Conservation (phyloP, 2,797 vertebrate genomes). For the Epinephelus coioides region DNA sequence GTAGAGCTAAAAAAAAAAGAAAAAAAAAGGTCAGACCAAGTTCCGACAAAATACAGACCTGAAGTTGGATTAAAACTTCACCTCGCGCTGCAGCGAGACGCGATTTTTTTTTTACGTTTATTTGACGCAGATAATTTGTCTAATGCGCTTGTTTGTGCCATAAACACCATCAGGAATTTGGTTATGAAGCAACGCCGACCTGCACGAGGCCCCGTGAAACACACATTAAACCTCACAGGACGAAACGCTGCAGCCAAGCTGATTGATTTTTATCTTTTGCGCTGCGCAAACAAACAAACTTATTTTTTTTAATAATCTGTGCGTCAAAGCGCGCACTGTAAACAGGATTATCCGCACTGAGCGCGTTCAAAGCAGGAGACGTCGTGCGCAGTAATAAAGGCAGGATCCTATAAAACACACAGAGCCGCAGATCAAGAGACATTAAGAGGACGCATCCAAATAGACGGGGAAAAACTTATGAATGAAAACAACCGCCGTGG, state of each 20-base stretch:
- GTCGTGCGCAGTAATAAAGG: constrained; percentile 28
- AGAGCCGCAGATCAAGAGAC: constrained; percentile 49
- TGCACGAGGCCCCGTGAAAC: constrained; percentile 40
- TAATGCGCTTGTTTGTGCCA: background rate
- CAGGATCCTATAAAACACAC: constrained; percentile 31
- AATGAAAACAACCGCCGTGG: constrained; percentile 92
- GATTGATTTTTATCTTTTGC: background rate
- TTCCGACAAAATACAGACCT: constrained; percentile 58
- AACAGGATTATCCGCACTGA: background rate
- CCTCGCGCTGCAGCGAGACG: background rate
- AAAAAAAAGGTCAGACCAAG: constrained; percentile 62
- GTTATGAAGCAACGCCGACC: constrained; percentile 39
- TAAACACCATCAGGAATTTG: constrained; percentile 33
- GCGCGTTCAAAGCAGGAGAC: constrained; percentile 1
- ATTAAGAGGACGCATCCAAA: constrained; percentile 59
- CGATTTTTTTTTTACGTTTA: rapidly evolving
- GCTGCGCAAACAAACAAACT: constrained; percentile 29
- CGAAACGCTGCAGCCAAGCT: background rate
- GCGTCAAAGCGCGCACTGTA: constrained; percentile 24
- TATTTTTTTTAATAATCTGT: background rate
- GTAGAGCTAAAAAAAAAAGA: constrained; percentile 30
- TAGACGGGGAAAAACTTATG: constrained; percentile 89
- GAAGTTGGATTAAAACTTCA: background rate
- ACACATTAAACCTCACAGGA: background rate
- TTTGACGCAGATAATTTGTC: background rate